phyloP scores from a whole-genome alignment of 1,140 invertebrate genomes.

The Philotrypesis tridentata region DNA sequence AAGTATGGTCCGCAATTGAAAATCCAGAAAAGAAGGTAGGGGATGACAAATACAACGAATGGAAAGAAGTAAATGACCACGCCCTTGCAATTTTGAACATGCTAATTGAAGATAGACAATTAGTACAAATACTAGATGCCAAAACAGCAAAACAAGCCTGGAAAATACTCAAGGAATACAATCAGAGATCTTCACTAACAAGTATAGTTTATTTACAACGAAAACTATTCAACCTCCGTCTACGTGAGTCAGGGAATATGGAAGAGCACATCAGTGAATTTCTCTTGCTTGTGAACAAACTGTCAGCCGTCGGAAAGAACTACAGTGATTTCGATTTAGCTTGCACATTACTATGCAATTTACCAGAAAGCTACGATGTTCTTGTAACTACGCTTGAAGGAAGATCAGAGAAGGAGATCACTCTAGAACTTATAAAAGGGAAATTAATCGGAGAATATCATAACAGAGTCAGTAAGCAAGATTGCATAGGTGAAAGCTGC shows the following conservation, averaged over 20 bases:
- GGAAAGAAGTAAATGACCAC: conserved; percentile 8
- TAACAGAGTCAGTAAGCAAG: too few species aligned
- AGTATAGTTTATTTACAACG: conserved; percentile 1
- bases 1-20: not conserved
- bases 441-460: too few species aligned
- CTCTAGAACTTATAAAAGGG: conserved; percentile 36
- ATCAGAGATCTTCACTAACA: conserved; percentile 16
- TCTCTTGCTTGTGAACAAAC: too few species aligned
- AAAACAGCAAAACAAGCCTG: conserved; percentile 38
- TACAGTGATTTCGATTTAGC: conserved; percentile 36
- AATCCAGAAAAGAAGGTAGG: not conserved
- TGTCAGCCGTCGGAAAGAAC: not conserved
- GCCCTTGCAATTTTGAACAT: conserved; percentile 31
- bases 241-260: conserved; percentile 3
- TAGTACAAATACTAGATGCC: conserved; percentile 21
- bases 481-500: too few species aligned
- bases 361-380: conserved; percentile 44
- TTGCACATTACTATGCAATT: conserved; percentile 43
- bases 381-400: conserved; percentile 46
- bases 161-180: conserved; percentile 41
- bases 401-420: conserved; percentile 44
- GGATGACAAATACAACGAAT: not conserved
- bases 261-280: too few species aligned
- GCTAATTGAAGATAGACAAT: conserved; percentile 39
- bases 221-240: not conserved